These are phyloP conservation scores for Lomographa bimaculata DNA, from an alignment of 2,888 invertebrate genomes.

Conservation along the genomic window DNA sequence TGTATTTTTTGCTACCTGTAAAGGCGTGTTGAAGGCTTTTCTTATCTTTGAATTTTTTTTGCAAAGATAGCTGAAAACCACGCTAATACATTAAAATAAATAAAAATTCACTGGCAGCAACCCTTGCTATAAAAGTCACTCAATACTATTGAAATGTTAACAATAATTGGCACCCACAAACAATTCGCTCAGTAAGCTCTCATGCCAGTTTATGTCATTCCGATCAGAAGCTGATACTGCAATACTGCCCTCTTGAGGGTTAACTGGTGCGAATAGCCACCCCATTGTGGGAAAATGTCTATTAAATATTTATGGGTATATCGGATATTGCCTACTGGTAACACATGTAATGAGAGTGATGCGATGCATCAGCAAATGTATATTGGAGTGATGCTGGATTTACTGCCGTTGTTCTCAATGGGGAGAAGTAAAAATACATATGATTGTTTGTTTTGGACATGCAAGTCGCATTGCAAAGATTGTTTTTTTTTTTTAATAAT, in stretches of 20 bases:
- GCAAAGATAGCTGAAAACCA: too few species aligned
- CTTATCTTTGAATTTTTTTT: too few species aligned
- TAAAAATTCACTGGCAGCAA: too few species aligned
- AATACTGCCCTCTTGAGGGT: slow-evolving; percentile 72
- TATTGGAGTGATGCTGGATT: slow-evolving; percentile 46
- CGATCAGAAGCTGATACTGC: slow-evolving; percentile 70
- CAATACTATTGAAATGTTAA: slow-evolving; percentile 11
- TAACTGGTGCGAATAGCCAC: slow-evolving; percentile 77
- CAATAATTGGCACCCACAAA: slow-evolving; percentile 15
- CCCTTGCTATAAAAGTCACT: slow-evolving; percentile 3
- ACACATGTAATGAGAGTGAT: slow-evolving; percentile 53
- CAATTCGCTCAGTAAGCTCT: slow-evolving; percentile 23
- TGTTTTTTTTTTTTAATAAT: too few species aligned
- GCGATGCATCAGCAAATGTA: slow-evolving; percentile 32
- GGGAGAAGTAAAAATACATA: neutral
- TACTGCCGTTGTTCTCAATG: slow-evolving; percentile 37
- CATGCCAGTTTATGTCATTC: slow-evolving; percentile 51
- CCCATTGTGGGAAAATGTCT: slow-evolving; percentile 81
- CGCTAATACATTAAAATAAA: too few species aligned
- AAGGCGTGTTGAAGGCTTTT: too few species aligned
- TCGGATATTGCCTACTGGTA: slow-evolving; percentile 50
- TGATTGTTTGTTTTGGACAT: too few species aligned
- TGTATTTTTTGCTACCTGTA: too few species aligned
- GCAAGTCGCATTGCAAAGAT: too few species aligned
- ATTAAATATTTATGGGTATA: slow-evolving; percentile 79